Percentiles rank a stretch among this genome's conserved stretches.
Conservation (phyloP, 2,797 vertebrate genomes). For the Centropyge bicolor region DNA sequence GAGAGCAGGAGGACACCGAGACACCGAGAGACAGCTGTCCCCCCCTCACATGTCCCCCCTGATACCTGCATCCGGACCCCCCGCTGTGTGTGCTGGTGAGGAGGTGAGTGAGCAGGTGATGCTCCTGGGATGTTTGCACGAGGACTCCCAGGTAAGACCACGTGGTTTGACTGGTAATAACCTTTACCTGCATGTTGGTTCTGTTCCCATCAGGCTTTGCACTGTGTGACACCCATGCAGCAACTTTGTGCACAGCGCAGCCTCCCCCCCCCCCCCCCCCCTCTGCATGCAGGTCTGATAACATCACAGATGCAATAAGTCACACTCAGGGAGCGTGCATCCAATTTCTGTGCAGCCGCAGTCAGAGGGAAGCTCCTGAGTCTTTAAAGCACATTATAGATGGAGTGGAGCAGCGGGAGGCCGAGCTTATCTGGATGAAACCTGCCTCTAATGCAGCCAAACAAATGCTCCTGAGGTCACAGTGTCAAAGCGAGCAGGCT, state of each 20-base stretch:
- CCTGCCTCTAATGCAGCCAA: neutral
- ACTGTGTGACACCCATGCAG: constrained; percentile 15
- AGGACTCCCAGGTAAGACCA: constrained; percentile 54
- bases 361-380: neutral
- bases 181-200: neutral
- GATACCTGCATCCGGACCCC: constrained; percentile 20
- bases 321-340: constrained; percentile 14
- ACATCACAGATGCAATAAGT: constrained; percentile 39
- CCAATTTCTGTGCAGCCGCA: neutral
- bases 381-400: constrained; percentile 3
- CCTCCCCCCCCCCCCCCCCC: neutral
- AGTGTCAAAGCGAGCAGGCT: neutral
- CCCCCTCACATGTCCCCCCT: neutral
- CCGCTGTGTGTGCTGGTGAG: constrained; percentile 25
- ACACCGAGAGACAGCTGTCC: neutral
- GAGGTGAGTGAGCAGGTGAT: constrained; percentile 66
- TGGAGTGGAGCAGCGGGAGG: neutral
- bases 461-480: neutral
- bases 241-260: constrained; percentile 51
- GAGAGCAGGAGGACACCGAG: neutral
- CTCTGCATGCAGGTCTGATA: constrained; percentile 29
- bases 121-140: constrained; percentile 19
- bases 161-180: constrained; percentile 53
- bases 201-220: neutral
- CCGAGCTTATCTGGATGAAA: neutral